Evolutionary conservation across 1,140 invertebrate genomes (phyloP), one percentile per base, ranked within the genome.

Genomic region (Lepidostoma basale): DNA sequence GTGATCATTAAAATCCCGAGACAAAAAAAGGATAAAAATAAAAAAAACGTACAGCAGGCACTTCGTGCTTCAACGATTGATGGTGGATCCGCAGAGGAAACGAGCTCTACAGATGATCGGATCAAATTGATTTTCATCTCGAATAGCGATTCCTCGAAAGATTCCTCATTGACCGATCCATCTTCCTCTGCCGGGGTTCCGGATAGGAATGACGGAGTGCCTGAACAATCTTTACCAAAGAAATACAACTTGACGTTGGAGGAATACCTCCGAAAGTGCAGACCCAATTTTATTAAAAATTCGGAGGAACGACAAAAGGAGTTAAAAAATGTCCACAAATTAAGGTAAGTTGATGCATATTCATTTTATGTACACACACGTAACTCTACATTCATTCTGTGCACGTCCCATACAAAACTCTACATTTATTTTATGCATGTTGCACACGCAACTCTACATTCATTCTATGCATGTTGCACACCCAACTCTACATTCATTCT

Each of bases 181-280:
- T 47, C 62, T 49, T 44, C 39, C 23, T 12, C 14, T 44, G 10
- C 16, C 4, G 44, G 52, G 14, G 20, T 18, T 8, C 20, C 47
- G 0, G 47, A 23, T 23, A 54, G 40, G 33, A 14, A 54, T 5
- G 36, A 52, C 45, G 45, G 42, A 36, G 26, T 30, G 47, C 44
- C 62, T 39, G 14, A n/a, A 49, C 33, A 58, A 30, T 39, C 14
- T 26, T n/a, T 6, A 12, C 23, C 33, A 36, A 42, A 74, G 76
- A 62, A 71, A 14, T 75, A 77, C 42, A 68, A 60, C 1, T 76
- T 72, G 14, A 78, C 81, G 1, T 76, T 83, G 0, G 74, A 76
- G 42, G 79, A 83, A 28, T 82, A 81, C 72, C 77, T 83, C 63
- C 78, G 79, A 30, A 76, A 68, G 62, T 81, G 82, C 63, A 74